A percentile compares a stretch with the other conserved stretches of the same genome.
phyloP scores from a whole-genome alignment of 2,797 vertebrate genomes.

The Bovichtus diacanthus region DNA sequence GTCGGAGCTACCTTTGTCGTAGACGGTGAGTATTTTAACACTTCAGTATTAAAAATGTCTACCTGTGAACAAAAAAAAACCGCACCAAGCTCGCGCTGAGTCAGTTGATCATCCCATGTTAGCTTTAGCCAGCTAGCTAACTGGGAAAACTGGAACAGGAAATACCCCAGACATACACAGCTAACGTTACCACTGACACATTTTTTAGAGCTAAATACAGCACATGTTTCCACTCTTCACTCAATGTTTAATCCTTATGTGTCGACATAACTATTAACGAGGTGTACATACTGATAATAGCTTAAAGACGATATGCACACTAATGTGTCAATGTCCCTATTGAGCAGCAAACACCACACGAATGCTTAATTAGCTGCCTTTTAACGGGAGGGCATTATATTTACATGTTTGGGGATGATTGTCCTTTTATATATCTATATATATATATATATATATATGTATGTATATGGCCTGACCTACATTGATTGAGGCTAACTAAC shows the following conservation, averaged over 20 bases:
- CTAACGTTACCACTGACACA: neutral
- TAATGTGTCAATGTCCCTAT: neutral
- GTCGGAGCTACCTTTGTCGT: constrained; percentile 4
- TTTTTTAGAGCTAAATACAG: neutral
- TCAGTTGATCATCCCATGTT: constrained; percentile 33
- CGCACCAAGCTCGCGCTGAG: neutral
- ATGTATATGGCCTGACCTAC: neutral
- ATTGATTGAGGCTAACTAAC: neutral
- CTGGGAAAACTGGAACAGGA: constrained; percentile 73
- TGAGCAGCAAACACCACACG: neutral
- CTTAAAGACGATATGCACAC: neutral
- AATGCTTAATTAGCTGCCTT: neutral
- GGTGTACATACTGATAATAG: neutral
- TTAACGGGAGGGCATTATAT: neutral
- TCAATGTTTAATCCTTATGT: neutral
- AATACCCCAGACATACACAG: constrained; percentile 56
- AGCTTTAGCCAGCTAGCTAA: constrained; percentile 64
- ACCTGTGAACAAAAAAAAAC: neutral
- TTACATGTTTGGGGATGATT: fast-evolving
- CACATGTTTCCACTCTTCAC: neutral
- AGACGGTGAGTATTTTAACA: constrained; percentile 53
- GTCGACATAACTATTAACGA: fast-evolving
- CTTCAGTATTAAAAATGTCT: neutral
- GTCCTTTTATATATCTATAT: no score
- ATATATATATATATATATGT: no score